Percentiles rank a stretch among this genome's conserved stretches.
Conservation (phyloP, 1,140 invertebrate genomes). For the Macrotrachela quadricornifera region DNA sequence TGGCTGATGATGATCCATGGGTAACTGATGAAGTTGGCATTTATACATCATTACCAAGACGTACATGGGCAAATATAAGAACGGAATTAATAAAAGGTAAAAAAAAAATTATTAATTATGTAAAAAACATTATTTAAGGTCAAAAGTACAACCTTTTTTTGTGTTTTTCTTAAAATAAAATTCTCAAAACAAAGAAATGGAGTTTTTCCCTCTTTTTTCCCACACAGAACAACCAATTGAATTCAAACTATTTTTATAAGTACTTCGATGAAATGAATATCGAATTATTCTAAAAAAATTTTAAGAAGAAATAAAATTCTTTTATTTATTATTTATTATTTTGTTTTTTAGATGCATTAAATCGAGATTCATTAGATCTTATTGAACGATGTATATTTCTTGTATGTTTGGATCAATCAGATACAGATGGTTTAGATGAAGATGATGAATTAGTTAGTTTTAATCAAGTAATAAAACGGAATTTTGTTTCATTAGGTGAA, state of each 20-base stretch:
- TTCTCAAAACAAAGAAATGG: no score
- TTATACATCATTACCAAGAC: constrained; percentile 53
- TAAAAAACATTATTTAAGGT: no score
- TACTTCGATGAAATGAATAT: no score
- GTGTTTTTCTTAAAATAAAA: no score
- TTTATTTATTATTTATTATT: no score
- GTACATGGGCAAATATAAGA: constrained; percentile 55
- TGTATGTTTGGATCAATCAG: constrained; percentile 51
- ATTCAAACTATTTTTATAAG: no score
- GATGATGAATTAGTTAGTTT: not conserved
- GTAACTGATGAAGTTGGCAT: constrained; percentile 47
- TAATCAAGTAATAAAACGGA: not conserved
- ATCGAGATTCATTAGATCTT: constrained; percentile 52
- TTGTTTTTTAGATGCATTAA: constrained; percentile 44
- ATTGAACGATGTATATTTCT: constrained; percentile 63
- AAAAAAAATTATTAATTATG: no score
- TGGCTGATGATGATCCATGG: constrained; percentile 16
- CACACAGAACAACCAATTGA: no score
- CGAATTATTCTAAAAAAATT: no score
- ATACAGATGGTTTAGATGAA: constrained; percentile 18
- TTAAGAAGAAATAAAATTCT: no score
- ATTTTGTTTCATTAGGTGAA: constrained; percentile 39
- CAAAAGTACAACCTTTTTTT: no score
- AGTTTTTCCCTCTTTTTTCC: no score
- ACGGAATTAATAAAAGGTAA: constrained; percentile 47